Base-by-base conservation (phyloP, 2,888 invertebrate genomes). In the Tenthredo scrophulariae region DNA sequence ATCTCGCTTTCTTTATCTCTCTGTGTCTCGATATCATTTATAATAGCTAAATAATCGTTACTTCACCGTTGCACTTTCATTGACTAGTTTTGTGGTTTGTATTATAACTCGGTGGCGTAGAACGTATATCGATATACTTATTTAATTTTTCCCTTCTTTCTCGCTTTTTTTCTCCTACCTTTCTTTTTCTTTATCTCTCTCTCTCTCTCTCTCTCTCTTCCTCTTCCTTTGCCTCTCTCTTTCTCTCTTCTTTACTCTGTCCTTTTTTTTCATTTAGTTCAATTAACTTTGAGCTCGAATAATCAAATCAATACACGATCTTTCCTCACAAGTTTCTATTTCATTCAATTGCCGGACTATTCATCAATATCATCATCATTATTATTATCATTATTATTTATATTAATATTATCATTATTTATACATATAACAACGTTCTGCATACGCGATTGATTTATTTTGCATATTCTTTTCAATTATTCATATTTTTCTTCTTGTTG, bases 21-120 rank as follows among this genome's bases (percentile, higher is more conserved):
- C 54, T 65, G 33, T 77, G 43, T 84, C 67, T 67, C 43, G 58
- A 40, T 77, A 33, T 79, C 18, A 18, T 58, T 33, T 58, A 65
- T 79, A 85, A 87, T 84, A 87, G 86, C 80, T 88, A 87, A 86
- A 87, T 86, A 87, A 90, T 89, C 90, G 88, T 90, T 90, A 90
- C 90, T 90, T 91, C 91, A 92, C 91, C 90, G 93, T 93, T 93
- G 93, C 93, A 93, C 93, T 93, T 92, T 93, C 91, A 93, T 93
- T 93, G 93, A 93, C 93, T 93, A 93, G 93, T 92, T 93, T 92
- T 89, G 90, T 92, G 92, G 90, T 91, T 89, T 88, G 18, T 58
- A 58, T 33, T 79, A 37, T 79, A 67, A 67, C 29, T 67, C 13
- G 15, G 29, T 29, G 26, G 37, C n/a, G 15, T 40, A n/a, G 22